These are phyloP conservation scores for Hemicordylus capensis DNA, from an alignment of 2,113 vertebrate species.

Conservation along the genomic window DNA sequence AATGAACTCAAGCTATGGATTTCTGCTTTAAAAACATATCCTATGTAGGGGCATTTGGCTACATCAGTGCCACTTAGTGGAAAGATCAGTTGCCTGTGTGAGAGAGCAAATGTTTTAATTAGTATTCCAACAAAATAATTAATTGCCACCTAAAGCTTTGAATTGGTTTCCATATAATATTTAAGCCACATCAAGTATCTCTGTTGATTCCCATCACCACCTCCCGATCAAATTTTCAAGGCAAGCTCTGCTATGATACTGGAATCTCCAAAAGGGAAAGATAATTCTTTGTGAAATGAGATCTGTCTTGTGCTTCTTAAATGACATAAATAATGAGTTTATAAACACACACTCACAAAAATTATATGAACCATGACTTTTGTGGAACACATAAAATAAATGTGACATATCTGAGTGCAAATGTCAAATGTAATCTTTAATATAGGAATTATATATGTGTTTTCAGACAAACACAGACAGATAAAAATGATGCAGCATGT, in stretches of 20 bases:
- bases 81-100: too few species aligned
- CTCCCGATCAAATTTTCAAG: background rate
- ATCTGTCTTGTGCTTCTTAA: background rate
- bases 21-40: background rate
- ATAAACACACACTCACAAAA: background rate
- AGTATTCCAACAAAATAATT: too few species aligned
- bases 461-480: background rate
- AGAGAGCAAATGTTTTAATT: too few species aligned
- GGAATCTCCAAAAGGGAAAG: background rate
- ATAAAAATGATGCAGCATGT: too few species aligned
- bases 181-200: too few species aligned
- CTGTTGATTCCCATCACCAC: too few species aligned
- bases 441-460: background rate
- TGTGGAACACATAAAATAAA: background rate
- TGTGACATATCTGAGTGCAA: background rate
- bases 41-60: background rate
- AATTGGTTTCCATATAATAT: too few species aligned
- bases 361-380: background rate
- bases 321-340: background rate
- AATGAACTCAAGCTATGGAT: too few species aligned
- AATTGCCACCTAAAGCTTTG: too few species aligned
- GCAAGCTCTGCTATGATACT: background rate
- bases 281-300: slow-evolving; percentile 18
- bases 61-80: background rate
- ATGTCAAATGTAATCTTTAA: background rate